A percentile compares a stretch with the other conserved stretches of the same genome.
These are phyloP conservation scores for Vesta saturnalis DNA, from an alignment of 2,888 invertebrate genomes.

Conservation along the genomic window DNA sequence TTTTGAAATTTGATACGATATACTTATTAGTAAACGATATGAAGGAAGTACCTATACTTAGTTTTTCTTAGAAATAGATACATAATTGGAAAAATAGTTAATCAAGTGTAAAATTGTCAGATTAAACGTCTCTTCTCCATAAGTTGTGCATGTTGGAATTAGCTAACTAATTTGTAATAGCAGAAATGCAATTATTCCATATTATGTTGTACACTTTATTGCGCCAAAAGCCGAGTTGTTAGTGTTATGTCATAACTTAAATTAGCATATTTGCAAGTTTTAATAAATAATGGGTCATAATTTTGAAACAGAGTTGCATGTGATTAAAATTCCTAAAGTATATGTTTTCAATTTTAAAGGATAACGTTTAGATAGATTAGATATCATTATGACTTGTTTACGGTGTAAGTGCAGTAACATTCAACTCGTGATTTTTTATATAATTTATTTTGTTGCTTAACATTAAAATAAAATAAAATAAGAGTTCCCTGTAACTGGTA, in stretches of 20 bases:
- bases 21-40: no score
- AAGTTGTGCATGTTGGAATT: background rate
- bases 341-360: background rate
- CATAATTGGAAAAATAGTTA: background rate
- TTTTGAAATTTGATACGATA: no score
- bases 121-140: background rate
- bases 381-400: background rate
- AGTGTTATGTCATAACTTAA: background rate
- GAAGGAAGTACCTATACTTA: no score
- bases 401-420: background rate
- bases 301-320: slow-evolving; percentile 3
- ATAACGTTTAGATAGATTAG: background rate
- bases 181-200: slow-evolving; percentile 9
- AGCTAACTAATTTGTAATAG: background rate
- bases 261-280: slow-evolving; percentile 7
- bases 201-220: background rate
- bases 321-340: slow-evolving; percentile 1
- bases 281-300: background rate
- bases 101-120: slow-evolving; percentile 1
- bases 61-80: slow-evolving; percentile 1
- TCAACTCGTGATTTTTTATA: background rate
- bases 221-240: background rate
- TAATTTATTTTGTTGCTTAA: background rate
- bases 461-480: background rate
- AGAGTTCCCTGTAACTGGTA: background rate